These are phyloP conservation scores for Taphrorychus bicolor DNA, from an alignment of 2,888 invertebrate genomes.

Conservation along the genomic window DNA sequence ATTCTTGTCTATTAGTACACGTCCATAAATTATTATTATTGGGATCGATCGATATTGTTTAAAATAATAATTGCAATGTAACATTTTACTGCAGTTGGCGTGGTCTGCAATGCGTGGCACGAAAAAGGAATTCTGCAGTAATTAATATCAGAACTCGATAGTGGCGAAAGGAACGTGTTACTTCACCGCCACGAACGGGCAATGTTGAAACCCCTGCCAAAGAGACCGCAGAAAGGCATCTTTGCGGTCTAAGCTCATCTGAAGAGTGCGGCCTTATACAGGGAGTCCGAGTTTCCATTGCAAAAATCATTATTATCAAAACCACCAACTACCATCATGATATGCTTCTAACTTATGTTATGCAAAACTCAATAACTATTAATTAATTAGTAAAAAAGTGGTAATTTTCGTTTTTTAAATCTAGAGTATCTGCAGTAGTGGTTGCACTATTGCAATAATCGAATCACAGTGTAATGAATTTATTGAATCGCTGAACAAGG, in stretches of 20 bases:
- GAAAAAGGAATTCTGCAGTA: background rate
- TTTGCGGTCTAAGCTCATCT: background rate
- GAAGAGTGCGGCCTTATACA: background rate
- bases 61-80: too few species aligned
- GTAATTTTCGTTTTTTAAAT: too few species aligned
- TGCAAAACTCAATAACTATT: too few species aligned
- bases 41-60: too few species aligned
- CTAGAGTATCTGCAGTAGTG: background rate
- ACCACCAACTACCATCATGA: background rate
- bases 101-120: background rate
- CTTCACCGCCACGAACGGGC: background rate
- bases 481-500: background rate
- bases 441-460: background rate
- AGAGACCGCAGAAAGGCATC: background rate
- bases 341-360: too few species aligned
- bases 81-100: background rate
- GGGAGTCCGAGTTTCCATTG: background rate
- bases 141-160: background rate
- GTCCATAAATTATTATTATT: too few species aligned
- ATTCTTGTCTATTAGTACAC: too few species aligned
- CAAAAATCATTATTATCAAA: too few species aligned
- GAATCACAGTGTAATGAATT: background rate
- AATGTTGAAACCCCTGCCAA: background rate
- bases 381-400: background rate
- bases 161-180: background rate